These are phyloP conservation scores for Lethenteron reissneri DNA, from an alignment of 2,113 vertebrate species.

Conservation along the genomic window DNA sequence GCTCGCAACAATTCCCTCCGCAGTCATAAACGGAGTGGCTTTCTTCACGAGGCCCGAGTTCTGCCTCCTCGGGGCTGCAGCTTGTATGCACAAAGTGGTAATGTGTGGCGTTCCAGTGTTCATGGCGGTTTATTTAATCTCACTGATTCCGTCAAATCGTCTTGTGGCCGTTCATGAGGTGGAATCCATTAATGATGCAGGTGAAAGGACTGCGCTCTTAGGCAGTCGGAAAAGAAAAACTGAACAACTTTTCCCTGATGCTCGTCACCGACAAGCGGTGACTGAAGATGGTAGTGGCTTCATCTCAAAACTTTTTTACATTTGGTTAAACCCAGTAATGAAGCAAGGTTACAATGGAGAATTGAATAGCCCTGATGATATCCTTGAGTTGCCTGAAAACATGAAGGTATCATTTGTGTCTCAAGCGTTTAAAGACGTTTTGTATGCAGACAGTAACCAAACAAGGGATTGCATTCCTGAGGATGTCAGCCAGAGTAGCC, in stretches of 20 bases:
- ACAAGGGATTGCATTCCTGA: constrained; percentile 14
- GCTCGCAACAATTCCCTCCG: constrained; percentile 34
- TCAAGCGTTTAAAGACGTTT: constrained; percentile 16
- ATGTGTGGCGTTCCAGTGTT: constrained; percentile 33
- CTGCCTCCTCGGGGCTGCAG: constrained; percentile 18
- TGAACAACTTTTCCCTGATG: constrained; percentile 2
- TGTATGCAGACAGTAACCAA: neutral
- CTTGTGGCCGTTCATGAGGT: constrained; percentile 22
- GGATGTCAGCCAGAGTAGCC: constrained; percentile 16
- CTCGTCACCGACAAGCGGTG: constrained; percentile 24
- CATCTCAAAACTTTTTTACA: constrained; percentile 54
- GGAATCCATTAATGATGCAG: constrained; percentile 20
- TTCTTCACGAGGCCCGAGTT: constrained; percentile 15
- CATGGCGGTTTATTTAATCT: constrained; percentile 29
- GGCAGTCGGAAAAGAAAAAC: constrained; percentile 10
- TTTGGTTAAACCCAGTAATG: constrained; percentile 62
- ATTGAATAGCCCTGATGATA: constrained; percentile 31
- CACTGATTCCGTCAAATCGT: constrained; percentile 28
- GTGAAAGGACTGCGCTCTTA: constrained; percentile 25
- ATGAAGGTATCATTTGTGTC: neutral
- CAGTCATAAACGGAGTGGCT: constrained; percentile 35
- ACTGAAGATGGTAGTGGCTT: constrained; percentile 63
- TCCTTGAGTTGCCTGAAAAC: constrained; percentile 14
- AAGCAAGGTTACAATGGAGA: constrained; percentile 31
- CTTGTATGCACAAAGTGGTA: constrained; percentile 26